Base-by-base conservation (phyloP, 2,888 invertebrate species). In the Abrostola tripartita region DNA sequence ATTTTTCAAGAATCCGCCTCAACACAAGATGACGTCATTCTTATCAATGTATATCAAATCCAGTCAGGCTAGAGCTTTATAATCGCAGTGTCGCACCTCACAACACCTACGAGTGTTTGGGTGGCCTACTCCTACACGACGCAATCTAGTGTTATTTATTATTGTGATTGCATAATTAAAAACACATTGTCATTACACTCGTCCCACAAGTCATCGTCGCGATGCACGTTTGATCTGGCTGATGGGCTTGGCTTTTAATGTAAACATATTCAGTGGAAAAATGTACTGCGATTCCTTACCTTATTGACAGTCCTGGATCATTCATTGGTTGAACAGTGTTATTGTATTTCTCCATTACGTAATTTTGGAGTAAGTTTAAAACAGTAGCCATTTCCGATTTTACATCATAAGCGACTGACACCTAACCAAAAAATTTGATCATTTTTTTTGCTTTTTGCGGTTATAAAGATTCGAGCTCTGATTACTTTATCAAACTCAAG, bases 111-210 rank as follows among this genome's bases (percentile, higher is more conserved):
- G 37, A 11, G 56, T 64, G 53, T 51, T 63, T 68, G 67, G 70
- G 70, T 70, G 70, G 70, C 61, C 70, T 8, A 42, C 70, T 66
- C 70, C 70, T 72, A 68, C 70, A 54, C 76, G 37, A 42, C n/a
- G 69, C 53, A 54, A 58, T 51, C 62, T 50, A 63, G 68, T 71
- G 62, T 53, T 57, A 59, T 68, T 76, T 74, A 78, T 76, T 65
- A 69, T 71, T 56, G 49, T 61, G 53, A 57, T 66, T 61, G 61
- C 66, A 54, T 66, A 66, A 70, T 70, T 70, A 70, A 70, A 70
- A 70, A 61, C 54, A 51, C 66, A 66, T 70, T 70, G 66, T 53
- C 44, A 47, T 24, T 24, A 24, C 24, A 24, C 14, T 47, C 14
- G 9, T 24, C 24, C 14, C 9, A 47, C 24, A 47, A 47, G 24